Evolutionary conservation across 2,888 invertebrate genomes (phyloP), one percentile per base, ranked within the genome.

Genomic region (Drosophila imparisetae): DNA sequence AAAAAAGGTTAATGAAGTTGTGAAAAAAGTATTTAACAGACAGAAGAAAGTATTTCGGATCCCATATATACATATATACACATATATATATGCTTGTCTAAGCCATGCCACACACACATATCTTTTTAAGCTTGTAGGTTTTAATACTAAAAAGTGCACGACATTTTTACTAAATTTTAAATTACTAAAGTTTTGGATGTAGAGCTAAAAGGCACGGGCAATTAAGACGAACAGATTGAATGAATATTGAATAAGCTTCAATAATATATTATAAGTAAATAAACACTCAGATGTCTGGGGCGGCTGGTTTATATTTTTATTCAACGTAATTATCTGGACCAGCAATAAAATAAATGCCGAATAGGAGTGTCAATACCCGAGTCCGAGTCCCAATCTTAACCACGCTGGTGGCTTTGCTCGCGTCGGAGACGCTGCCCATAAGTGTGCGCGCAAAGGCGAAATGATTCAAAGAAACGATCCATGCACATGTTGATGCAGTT

Each of bases 401-500:
- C 49, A 30, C 57, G 49, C 8, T 66, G 48, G 2, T 59, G 55
- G n/a, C 57, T 72, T 32, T 77, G 71, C 65, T 98, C 98, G 81
- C 95, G 94, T 91, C 97, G 96, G 85, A 98, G 94, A 91, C 98
- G 95, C 91, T 94, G 95, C 66, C 96, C 95, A 92, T 98, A 98
- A 0, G 98, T 96, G 93, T 96, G 95, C 13, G 98, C 97, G 18
- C 99, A 98, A 69, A 98, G 94, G 93, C 98, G 98, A 96, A 97
- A 98, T 1, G 98, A 96, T 91, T 99, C 99, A 96, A 98, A 97
- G 94, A 98, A 99, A 90, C 99, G 87, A 93, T 99, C 98, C 98
- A 98, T 98, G 93, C 98, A 99, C 97, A 98, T 97, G 1, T 98
- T 97, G 82, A 98, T 95, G 93, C 98, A 99, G 10, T 15, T 42